phyloP scores from a whole-genome alignment of 2,797 vertebrate species.

The Myotis vivesi region DNA sequence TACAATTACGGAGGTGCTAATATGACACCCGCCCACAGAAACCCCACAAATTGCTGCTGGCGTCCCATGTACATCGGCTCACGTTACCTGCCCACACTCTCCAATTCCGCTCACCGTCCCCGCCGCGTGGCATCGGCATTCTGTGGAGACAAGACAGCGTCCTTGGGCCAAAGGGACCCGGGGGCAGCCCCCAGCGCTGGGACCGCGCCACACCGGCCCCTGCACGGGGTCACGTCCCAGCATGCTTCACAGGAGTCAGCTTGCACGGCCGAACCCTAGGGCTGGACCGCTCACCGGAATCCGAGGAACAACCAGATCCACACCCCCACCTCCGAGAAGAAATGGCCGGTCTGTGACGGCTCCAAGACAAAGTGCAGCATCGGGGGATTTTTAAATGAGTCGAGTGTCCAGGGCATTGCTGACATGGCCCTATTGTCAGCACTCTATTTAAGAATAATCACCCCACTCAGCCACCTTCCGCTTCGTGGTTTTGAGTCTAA shows the following conservation, averaged over 20 bases:
- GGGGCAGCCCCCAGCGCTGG: neutral
- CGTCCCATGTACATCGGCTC: neutral
- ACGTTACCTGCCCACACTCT: slow-evolving; percentile 92
- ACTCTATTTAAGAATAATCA: neutral
- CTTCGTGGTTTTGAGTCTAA: neutral
- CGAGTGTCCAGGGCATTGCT: neutral
- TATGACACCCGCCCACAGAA: neutral
- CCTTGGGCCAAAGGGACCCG: neutral
- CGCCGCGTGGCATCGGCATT: slow-evolving; percentile 91
- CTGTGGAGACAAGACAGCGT: slow-evolving; percentile 80
- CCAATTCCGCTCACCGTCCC: slow-evolving; percentile 92
- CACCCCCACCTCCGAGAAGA: neutral
- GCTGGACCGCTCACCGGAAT: neutral
- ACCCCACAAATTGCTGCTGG: neutral
- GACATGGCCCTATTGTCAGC: neutral
- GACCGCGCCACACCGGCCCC: neutral
- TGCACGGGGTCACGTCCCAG: neutral
- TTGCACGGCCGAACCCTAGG: neutral
- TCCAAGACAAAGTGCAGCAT: neutral
- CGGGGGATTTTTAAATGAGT: neutral
- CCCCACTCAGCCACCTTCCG: neutral
- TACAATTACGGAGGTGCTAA: neutral
- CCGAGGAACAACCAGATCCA: neutral
- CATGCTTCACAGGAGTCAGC: neutral
- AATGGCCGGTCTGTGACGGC: neutral